These are phyloP conservation scores for Rhagonycha fulva DNA, from an alignment of 2,888 invertebrate species.

Conservation along the genomic window DNA sequence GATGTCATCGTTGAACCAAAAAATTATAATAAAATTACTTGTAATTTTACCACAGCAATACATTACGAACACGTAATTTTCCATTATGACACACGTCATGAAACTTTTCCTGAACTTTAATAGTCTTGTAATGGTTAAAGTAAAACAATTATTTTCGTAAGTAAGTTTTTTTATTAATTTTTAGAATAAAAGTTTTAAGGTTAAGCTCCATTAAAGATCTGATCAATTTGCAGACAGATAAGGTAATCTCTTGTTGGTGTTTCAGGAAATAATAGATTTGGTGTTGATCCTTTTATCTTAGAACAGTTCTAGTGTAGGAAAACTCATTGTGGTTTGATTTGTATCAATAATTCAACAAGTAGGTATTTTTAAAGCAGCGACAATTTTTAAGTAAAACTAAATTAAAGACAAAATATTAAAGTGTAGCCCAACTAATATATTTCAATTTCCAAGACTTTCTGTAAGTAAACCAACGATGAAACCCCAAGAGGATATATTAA, in stretches of 20 bases:
- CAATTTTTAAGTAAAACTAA: neutral
- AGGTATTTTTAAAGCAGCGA: neutral
- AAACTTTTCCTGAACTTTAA: neutral
- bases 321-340: neutral
- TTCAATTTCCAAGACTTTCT: conserved; percentile 29
- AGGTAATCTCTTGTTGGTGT: conserved; percentile 16
- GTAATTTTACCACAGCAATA: neutral
- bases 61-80: neutral
- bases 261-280: conserved; percentile 27
- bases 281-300: conserved; percentile 24
- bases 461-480: conserved; percentile 28
- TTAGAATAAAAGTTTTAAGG: neutral
- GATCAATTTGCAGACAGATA: conserved; percentile 20
- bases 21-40: neutral
- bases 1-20: neutral
- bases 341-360: neutral
- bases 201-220: conserved; percentile 20
- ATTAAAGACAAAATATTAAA: conserved; percentile 19
- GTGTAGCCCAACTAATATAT: conserved; percentile 22
- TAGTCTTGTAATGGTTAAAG: neutral
- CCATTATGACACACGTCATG: neutral
- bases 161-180: neutral
- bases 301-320: neutral
- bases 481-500: conserved; percentile 29
- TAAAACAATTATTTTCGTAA: neutral